These are phyloP conservation scores for Sisyra terminalis DNA, from an alignment of 2,888 invertebrate genomes.

Conservation along the genomic window DNA sequence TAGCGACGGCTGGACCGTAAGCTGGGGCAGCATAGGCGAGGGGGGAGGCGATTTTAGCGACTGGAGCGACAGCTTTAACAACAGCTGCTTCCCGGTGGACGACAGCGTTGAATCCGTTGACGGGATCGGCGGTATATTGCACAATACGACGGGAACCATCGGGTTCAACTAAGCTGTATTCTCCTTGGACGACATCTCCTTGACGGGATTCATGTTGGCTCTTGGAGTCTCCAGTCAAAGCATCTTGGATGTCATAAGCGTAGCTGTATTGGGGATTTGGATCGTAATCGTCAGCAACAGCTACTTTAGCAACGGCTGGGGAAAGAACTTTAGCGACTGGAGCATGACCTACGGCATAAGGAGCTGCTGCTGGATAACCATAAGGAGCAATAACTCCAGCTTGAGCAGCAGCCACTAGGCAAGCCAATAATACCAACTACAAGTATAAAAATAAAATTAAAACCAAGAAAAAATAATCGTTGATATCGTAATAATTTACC, in stretches of 20 bases:
- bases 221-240: conserved; percentile 6
- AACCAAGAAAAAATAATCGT: neutral
- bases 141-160: conserved; percentile 7
- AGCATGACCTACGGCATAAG: neutral
- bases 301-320: conserved; percentile 6
- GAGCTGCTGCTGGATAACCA: neutral
- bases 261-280: conserved; percentile 8
- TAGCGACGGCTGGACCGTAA: conserved; percentile 3
- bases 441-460: conserved; percentile 1
- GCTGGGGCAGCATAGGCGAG: neutral
- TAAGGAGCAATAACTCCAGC: conserved; percentile 4
- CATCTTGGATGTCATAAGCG: conserved; percentile 3
- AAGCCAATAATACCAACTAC: conserved; percentile 1
- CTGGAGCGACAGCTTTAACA: conserved; percentile 16
- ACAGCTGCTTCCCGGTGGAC: conserved; percentile 3
- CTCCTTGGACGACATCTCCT: conserved; percentile 7
- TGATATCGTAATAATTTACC: too few species aligned
- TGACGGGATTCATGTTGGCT: conserved; percentile 6
- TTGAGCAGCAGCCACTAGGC: neutral
- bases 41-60: conserved; percentile 11
- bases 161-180: conserved; percentile 8
- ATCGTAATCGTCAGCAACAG: conserved; percentile 7
- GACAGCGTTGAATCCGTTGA: conserved; percentile 8
- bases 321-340: neutral
- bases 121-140: conserved; percentile 7